A percentile compares a stretch with the other conserved stretches of the same genome.
Conservation (phyloP, 2,888 invertebrate species). For the Drosophila seclusa region DNA sequence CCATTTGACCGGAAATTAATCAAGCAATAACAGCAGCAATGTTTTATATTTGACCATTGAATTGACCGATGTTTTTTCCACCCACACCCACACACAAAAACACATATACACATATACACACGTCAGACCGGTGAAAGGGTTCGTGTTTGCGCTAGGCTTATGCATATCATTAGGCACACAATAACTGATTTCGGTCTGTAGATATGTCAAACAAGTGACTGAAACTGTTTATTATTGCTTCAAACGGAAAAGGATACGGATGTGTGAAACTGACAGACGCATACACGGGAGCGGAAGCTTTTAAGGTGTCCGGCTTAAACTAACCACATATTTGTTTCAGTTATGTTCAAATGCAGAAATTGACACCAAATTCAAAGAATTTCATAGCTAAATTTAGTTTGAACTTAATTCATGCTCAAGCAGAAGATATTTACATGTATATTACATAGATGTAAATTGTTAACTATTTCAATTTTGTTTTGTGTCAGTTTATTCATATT, state of each 20-base stretch:
- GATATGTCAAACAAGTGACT: conserved; percentile 76
- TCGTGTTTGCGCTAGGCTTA: conserved; percentile 60
- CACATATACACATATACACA: conserved; percentile 10
- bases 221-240: conserved; percentile 80
- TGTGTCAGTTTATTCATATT: background rate
- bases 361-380: background rate
- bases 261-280: conserved; percentile 59
- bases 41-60: conserved; percentile 75
- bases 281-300: conserved; percentile 18
- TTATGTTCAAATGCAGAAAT: background rate
- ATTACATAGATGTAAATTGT: background rate
- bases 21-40: conserved; percentile 78
- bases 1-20: conserved; percentile 82
- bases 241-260: conserved; percentile 78
- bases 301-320: conserved; percentile 19
- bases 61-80: conserved; percentile 31
- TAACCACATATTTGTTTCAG: conserved; percentile 23
- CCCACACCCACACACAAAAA: conserved; percentile 10
- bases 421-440: background rate
- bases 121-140: conserved; percentile 57
- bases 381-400: background rate
- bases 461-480: background rate
- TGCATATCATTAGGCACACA: conserved; percentile 78
- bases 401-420: background rate
- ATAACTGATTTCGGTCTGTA: conserved; percentile 63